phyloP scores from a whole-genome alignment of 2,797 vertebrate species.

The Xenopus petersii region DNA sequence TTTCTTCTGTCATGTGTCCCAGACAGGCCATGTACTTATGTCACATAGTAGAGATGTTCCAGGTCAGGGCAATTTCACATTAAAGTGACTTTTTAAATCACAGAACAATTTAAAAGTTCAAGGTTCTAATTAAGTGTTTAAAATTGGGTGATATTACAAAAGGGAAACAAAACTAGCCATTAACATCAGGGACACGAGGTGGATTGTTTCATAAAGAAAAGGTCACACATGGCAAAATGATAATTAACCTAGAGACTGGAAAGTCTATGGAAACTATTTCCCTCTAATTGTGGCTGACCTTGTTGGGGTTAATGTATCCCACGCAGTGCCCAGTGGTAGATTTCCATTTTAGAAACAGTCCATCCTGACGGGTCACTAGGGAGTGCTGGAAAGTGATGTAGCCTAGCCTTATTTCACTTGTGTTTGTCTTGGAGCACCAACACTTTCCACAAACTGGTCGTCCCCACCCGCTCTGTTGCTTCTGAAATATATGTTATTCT shows the following conservation, averaged over 20 bases:
- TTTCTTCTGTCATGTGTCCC: too few species aligned
- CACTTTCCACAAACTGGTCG: slow-evolving; percentile 19
- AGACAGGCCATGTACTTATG: too few species aligned
- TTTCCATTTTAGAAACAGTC: slow-evolving; percentile 35
- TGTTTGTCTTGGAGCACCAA: slow-evolving; percentile 39
- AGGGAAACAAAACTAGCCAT: background rate
- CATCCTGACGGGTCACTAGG: slow-evolving; percentile 41
- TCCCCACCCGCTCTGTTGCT: slow-evolving; percentile 1
- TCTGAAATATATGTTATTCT: slow-evolving; percentile 3
- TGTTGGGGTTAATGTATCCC: slow-evolving; percentile 32
- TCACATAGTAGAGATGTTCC: too few species aligned
- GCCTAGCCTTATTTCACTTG: slow-evolving; percentile 17
- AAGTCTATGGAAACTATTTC: slow-evolving; percentile 43
- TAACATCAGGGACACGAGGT: slow-evolving; percentile 30
- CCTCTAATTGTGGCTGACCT: slow-evolving; percentile 36
- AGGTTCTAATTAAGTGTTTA: slow-evolving; percentile 9
- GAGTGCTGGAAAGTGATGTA: slow-evolving; percentile 30
- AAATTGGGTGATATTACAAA: slow-evolving; percentile 1
- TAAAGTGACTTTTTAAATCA: background rate
- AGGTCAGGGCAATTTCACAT: too few species aligned
- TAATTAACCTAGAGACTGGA: slow-evolving; percentile 35
- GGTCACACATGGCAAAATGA: slow-evolving; percentile 17
- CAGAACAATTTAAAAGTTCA: background rate
- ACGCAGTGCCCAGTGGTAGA: slow-evolving; percentile 26
- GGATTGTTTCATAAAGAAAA: slow-evolving; percentile 21